phyloP scores from a whole-genome alignment of 2,797 vertebrate genomes.

The Acropternis orthonyx region DNA sequence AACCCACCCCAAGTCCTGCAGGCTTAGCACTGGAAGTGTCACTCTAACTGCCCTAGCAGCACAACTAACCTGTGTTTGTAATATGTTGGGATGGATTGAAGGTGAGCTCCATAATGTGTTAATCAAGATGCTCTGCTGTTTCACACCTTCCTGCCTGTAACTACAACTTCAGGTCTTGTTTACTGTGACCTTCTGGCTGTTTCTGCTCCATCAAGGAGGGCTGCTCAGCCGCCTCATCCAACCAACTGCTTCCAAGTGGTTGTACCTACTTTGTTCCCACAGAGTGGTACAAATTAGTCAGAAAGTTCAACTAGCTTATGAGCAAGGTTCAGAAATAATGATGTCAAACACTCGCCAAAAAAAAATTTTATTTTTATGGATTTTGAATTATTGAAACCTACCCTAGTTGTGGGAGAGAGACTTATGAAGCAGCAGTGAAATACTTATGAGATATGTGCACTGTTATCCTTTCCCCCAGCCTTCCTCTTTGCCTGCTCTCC shows the following conservation, averaged over 20 bases:
- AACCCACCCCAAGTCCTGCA: background rate
- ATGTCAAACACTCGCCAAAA: fast-evolving
- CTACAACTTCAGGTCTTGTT: background rate
- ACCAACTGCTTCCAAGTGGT: background rate
- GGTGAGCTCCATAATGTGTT: background rate
- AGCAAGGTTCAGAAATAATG: background rate
- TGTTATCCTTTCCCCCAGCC: background rate
- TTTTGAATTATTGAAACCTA: background rate
- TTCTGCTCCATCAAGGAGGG: background rate
- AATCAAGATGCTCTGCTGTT: background rate
- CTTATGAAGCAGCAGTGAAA: background rate
- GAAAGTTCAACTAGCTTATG: background rate
- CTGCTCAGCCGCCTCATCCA: background rate
- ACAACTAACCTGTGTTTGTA: background rate
- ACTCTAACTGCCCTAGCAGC: background rate
- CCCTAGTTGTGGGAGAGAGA: background rate
- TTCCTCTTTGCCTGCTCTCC: background rate
- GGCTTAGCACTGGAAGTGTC: background rate
- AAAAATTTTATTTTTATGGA: background rate
- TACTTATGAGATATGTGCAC: background rate
- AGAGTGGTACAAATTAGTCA: background rate
- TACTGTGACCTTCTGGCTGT: background rate
- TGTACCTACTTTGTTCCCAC: background rate
- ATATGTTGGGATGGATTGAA: background rate
- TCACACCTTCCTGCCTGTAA: background rate